These are phyloP conservation scores for Euwallacea fornicatus DNA, from an alignment of 1,140 invertebrate species.

Conservation along the genomic window DNA sequence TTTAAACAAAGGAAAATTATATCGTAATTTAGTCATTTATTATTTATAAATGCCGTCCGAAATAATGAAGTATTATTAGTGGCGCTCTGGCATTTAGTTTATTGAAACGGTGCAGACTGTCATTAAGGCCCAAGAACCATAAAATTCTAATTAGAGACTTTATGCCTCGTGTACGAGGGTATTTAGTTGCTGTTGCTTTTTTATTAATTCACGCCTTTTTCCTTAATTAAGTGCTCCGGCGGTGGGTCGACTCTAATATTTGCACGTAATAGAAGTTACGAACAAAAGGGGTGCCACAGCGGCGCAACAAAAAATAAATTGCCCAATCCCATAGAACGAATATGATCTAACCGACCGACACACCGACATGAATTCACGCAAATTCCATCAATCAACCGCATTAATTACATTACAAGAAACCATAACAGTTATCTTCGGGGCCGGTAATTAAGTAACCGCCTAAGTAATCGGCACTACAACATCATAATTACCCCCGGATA, in stretches of 20 bases:
- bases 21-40: constrained; percentile 26
- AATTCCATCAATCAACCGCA: not conserved
- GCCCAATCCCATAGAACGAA: not conserved
- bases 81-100: constrained; percentile 18
- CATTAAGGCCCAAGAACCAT: constrained; percentile 14
- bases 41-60: constrained; percentile 27
- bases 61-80: constrained; percentile 24
- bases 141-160: constrained; percentile 23
- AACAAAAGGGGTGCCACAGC: not conserved
- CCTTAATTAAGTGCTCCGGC: constrained; percentile 12
- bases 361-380: not conserved
- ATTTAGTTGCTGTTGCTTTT: constrained; percentile 15
- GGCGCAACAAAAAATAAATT: not conserved
- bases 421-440: not conserved
- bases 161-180: constrained; percentile 13
- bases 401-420: constrained; percentile 4
- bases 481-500: not conserved
- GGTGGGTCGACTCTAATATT: not conserved
- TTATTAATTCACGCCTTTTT: constrained; percentile 16
- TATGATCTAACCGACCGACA: not conserved
- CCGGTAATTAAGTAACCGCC: constrained; percentile 8
- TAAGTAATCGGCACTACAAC: not conserved
- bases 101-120: constrained; percentile 18
- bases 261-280: not conserved
- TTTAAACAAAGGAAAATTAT: constrained; percentile 30